Base-by-base conservation (phyloP, 2,797 vertebrate genomes). In the Enteromius unitaeniatus region DNA sequence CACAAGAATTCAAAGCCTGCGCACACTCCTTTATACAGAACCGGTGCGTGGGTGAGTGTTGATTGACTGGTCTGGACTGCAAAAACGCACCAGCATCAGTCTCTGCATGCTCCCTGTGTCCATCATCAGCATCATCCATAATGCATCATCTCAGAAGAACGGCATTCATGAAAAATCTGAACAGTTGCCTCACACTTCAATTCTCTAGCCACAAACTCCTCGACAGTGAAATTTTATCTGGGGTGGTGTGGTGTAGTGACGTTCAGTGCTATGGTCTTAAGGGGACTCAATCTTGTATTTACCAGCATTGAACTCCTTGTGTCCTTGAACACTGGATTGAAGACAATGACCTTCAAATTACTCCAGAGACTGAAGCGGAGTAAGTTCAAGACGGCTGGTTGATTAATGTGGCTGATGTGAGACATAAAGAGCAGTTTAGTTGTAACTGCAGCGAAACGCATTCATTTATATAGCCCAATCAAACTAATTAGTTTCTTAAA, bases 1-100 rank as follows among this genome's bases (percentile, higher is more conserved):
- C 82, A 89, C 83, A 84, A 88, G 87, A 67, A 89, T 89, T 64
- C 53, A 45, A 68, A 67, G 70, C 78, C 70, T 53, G 14, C 6
- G 19, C 49, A 21, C 64, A 67, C 10, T 21, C 6, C 6, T 51
- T 74, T n/a, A 28, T n/a, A 58, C 7, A 55, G 21, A 55, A 28
- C 9, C 2, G 45, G 37, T 28, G 55, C 17, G 6, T 37, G 74
- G 8, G 47, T 26, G 21, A 9, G 40, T 15, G 26, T 11, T 3
- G 40, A 75, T 10, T 51, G 40, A 74, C 6, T 34, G 6, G 19
- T 23, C 15, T 31, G 28, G 40, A 78, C 47, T 37, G 34, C 49
- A 37, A 8, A 53, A 74, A 53, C 7, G 10, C 47, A 34, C 49
- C 17, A 53, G 21, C 26, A 49, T 11, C 72, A 75, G 49, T 34